These are phyloP conservation scores for Mercenaria mercenaria DNA, from an alignment of 1,140 invertebrate genomes.

Conservation along the genomic window DNA sequence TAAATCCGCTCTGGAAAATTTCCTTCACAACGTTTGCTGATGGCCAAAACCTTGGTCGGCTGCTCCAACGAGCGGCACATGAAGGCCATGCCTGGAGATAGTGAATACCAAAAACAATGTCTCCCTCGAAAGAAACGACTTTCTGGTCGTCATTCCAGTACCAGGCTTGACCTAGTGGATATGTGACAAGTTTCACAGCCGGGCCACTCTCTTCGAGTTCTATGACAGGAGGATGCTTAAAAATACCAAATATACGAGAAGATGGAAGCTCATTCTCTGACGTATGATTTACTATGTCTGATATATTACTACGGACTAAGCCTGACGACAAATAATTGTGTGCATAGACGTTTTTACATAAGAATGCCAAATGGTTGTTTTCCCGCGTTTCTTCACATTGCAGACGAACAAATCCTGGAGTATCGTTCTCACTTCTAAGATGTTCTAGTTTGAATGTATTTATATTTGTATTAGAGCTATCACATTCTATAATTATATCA, in stretches of 20 bases:
- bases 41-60: background rate
- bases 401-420: background rate
- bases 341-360: background rate
- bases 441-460: background rate
- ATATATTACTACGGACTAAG: background rate
- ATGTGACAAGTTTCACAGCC: background rate
- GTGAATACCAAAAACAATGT: conserved; percentile 19
- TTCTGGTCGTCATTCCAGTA: conserved; percentile 17
- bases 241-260: background rate
- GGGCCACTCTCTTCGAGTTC: background rate
- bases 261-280: background rate
- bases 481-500: conserved; percentile 21
- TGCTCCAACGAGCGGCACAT: background rate
- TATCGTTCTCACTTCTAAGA: background rate
- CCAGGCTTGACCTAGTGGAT: conserved; percentile 6
- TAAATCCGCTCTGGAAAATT: background rate
- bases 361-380: background rate
- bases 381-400: background rate
- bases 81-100: background rate
- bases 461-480: background rate
- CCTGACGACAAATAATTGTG: background rate
- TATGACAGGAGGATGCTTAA: background rate
- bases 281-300: background rate
- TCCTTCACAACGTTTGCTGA: background rate
- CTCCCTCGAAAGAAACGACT: background rate